Conservation (phyloP, 1,140 invertebrate species). For the Leguminivora glycinivorella region DNA sequence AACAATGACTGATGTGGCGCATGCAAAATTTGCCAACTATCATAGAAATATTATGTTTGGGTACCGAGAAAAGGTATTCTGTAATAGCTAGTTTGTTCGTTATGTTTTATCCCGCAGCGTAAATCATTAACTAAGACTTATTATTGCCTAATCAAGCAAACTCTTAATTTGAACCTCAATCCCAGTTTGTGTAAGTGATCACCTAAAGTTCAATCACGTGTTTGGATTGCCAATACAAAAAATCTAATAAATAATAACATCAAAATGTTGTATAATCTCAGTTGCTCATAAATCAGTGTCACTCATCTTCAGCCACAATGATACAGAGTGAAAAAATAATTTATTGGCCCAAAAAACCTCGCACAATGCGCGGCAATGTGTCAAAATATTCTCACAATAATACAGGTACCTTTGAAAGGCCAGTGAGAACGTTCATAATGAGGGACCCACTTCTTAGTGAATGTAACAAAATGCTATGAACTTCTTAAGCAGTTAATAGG, state of each 20-base stretch:
- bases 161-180: no score
- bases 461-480: conserved; percentile 70
- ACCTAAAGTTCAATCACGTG: neutral
- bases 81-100: no score
- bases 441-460: conserved; percentile 48
- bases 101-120: no score
- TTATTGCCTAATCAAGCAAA: no score
- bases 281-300: conserved; percentile 58
- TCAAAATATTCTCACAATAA: conserved; percentile 69
- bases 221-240: neutral
- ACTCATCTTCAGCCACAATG: conserved; percentile 42
- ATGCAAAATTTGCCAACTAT: no score
- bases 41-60: no score
- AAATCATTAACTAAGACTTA: no score
- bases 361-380: conserved; percentile 70
- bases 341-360: conserved; percentile 59
- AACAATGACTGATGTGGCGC: no score
- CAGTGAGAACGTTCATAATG: conserved; percentile 48
- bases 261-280: conserved; percentile 50
- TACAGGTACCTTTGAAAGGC: conserved; percentile 54
- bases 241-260: conserved; percentile 63
- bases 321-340: conserved; percentile 55
- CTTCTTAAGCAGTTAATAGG: conserved; percentile 74
- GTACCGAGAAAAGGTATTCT: no score
- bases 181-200: no score